Evolutionary conservation across 1,140 invertebrate species (phyloP), one percentile per base, ranked within the genome.

Genomic region (Diorhabda elongata): DNA sequence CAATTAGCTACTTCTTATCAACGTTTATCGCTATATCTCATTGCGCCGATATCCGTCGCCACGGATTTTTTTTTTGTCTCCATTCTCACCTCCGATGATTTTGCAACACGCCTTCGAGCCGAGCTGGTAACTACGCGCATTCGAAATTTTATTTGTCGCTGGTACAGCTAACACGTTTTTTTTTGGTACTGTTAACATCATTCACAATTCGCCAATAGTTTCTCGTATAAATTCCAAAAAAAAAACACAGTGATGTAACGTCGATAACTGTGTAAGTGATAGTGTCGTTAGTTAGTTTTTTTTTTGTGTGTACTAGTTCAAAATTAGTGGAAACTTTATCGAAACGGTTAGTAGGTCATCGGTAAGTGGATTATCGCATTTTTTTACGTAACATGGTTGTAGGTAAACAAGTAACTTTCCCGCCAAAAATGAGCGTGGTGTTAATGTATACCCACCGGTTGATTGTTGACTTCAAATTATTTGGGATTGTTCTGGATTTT

Each of bases 11-110:
- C 26, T 26, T 26, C 26, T 26, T 26, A 26, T 26, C 26, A 26
- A 26, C 26, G 26, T 26, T 26, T 26, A 26, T 26, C 26, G 26
- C 26, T 26, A 26, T 26, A 52, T 4, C 2, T 6, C 47, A 52
- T 52, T 52, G 47, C 47, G 6, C 47, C 47, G 47, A 52, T 52
- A 52, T 52, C 47, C 47, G 47, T n/a, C 4, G 4, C n/a, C 47
- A n/a, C 47, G 47, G 47, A 52, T 52, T 52, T 52, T 52, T 52
- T 26, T 26, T 26, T 26, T 26, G 26, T 52, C 47, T 52, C 47
- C 47, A 52, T 52, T 52, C n/a, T 52, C n/a, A 52, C 47, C 47
- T 52, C n/a, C 47, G n/a, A 52, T 52, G 47, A 52, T 52, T 52
- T 52, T 52, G 47, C 47, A 52, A 52, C 47, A 6, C 47, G 47